Evolutionary conservation across 2,888 invertebrate species (phyloP), one percentile per base, ranked within the genome.

Genomic region (Lasioglossum villosulum): DNA sequence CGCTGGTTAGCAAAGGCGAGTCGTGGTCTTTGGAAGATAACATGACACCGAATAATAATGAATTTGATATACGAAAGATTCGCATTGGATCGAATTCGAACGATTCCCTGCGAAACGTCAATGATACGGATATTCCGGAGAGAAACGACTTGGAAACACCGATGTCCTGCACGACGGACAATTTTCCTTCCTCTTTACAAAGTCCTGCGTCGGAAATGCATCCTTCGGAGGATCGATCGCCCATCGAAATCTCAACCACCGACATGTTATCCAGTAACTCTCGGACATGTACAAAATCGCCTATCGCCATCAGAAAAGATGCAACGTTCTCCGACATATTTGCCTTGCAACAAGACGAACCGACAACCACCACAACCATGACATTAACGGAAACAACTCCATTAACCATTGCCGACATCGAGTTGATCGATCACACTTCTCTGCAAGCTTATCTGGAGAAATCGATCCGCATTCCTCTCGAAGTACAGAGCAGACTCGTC

Each of bases 391-490:
- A 39, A 63, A 34, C 90, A 3, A 85, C 89, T 10, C 75, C 83
- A 2, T 56, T 95, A 37, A 94, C 94, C 0, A 84, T 92, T 23
- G 91, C 92, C 1, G 95, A 95, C 30, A 93, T 95, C 14, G 94
- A 94, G 52, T 93, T 94, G 92, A 92, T 95, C n/a, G 94, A 95
- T 80, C 93, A 93, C 34, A 93, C 94, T 0, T 95, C 94, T 4
- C 88, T 95, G 4, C 92, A 96, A 0, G 96, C 96, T 42, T 97
- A 96, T 87, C 93, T 97, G 10, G 96, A 97, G 91, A 96, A 96
- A 93, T 97, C 97, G 0, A 96, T 98, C 2, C 95, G 96, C 92
- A 95, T 97, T 82, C 97, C 98, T 0, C 93, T 98, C 4, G 96
- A 96, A 16, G 96, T 97, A 37, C 97, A 98, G 91, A 95, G 97